Percentiles rank a stretch among this genome's conserved stretches.
These are phyloP conservation scores for Pelagia noctiluca DNA, from an alignment of 30 jellyfish, hydroid and myxozoan genomes.

Conservation along the genomic window DNA sequence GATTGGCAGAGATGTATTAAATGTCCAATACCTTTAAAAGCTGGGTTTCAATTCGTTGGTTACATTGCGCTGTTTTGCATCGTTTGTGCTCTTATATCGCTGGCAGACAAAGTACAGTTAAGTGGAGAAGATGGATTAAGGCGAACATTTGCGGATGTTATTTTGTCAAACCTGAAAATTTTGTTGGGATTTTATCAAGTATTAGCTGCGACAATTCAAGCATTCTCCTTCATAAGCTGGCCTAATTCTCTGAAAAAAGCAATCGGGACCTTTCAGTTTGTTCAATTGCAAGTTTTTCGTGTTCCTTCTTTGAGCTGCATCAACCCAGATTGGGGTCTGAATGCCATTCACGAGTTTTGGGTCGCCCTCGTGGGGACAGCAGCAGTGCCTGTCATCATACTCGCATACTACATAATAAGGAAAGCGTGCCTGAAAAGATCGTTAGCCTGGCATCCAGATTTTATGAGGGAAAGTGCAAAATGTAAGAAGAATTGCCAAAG, in stretches of 20 bases:
- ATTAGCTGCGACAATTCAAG: conserved; percentile 13
- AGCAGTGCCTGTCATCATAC: not conserved
- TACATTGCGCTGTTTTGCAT: conserved; percentile 2
- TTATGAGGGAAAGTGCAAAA: not conserved
- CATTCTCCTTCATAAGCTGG: conserved; percentile 33
- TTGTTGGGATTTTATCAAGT: conserved; percentile 57
- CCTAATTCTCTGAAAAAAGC: conserved; percentile 22
- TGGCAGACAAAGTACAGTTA: conserved; percentile 9
- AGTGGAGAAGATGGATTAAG: not conserved
- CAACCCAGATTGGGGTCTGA: too few species aligned
- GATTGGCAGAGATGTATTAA: conserved; percentile 23
- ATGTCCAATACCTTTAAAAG: conserved; percentile 27
- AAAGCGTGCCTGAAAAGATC: not conserved
- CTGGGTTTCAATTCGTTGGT: conserved; percentile 19
- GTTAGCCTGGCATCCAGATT: not conserved
- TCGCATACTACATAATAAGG: too few species aligned
- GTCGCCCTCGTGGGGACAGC: not conserved
- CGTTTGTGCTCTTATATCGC: conserved; percentile 17
- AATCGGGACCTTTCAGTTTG: not conserved
- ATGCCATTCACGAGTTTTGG: too few species aligned
- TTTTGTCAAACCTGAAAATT: conserved; percentile 52
- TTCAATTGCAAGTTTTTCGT: conserved; percentile 22
- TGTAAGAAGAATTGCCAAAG: conserved; percentile 5
- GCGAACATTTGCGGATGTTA: conserved; percentile 56
- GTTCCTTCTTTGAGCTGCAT: conserved; percentile 47